Percentiles rank a stretch among this genome's conserved stretches.
These are phyloP conservation scores for Belonocnema kinseyi DNA, from an alignment of 1,140 invertebrate species.

Conservation along the genomic window DNA sequence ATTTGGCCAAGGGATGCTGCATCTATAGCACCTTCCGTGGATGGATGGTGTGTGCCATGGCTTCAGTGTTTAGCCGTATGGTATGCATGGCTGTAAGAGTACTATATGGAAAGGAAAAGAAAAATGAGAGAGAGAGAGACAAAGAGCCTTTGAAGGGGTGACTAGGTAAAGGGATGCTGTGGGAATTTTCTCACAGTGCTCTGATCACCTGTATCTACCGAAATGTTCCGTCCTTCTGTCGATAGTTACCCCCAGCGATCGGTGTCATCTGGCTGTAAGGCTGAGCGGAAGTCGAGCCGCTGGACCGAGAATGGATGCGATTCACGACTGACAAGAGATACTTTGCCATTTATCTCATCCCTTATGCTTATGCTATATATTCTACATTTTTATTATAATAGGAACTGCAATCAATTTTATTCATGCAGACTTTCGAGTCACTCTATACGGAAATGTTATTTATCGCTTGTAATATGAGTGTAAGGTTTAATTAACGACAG, in stretches of 20 bases:
- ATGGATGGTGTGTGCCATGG: conserved; percentile 20
- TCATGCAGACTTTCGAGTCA: conserved; percentile 2
- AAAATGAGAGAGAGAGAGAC: conserved; percentile 41
- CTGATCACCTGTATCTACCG: conserved; percentile 69
- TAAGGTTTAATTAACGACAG: background rate
- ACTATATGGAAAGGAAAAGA: conserved; percentile 14
- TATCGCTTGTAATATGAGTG: background rate
- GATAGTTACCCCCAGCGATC: conserved; percentile 40
- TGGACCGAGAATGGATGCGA: conserved; percentile 26
- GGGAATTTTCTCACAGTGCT: conserved; percentile 71
- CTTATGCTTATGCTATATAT: conserved; percentile 10
- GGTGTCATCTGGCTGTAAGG: background rate
- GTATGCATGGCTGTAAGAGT: conserved; percentile 32
- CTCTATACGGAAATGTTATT: conserved; percentile 3
- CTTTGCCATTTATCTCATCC: conserved; percentile 1
- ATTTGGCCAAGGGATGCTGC: conserved; percentile 48
- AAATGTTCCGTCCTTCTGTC: conserved; percentile 36
- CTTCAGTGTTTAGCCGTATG: conserved; percentile 19
- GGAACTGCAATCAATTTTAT: conserved; percentile 26
- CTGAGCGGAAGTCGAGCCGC: conserved; percentile 13
- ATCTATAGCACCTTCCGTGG: conserved; percentile 54
- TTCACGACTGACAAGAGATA: conserved; percentile 13
- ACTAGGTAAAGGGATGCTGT: conserved; percentile 66
- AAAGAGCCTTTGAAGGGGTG: conserved; percentile 56
- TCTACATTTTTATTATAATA: conserved; percentile 9